Conservation (phyloP, 2,113 vertebrate species). For the Neolamprologus variostigma region DNA sequence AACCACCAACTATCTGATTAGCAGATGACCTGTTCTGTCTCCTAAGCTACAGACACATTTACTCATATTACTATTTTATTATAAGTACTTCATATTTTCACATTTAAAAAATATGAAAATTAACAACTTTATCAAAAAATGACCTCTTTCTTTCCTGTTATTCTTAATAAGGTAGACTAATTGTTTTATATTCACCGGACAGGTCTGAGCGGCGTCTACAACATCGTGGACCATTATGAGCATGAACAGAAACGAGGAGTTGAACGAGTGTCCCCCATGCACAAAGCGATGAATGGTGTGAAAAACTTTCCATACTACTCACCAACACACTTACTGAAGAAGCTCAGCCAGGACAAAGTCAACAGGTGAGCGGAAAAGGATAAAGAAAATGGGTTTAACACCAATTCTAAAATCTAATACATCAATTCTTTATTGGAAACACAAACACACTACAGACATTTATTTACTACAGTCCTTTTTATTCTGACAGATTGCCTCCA, state of each 20-base stretch:
- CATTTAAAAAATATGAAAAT: not conserved
- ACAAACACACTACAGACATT: not conserved
- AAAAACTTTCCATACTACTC: conserved; percentile 69
- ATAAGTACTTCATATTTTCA: not conserved
- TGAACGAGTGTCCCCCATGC: conserved; percentile 71
- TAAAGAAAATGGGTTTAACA: not conserved
- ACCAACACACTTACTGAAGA: conserved; percentile 47
- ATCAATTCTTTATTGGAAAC: not conserved
- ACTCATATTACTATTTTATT: not conserved
- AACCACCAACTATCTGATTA: not conserved
- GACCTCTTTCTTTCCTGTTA: not conserved
- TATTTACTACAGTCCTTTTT: not conserved
- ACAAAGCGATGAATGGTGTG: conserved; percentile 69
- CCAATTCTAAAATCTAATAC: not conserved
- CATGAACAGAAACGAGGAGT: conserved; percentile 63
- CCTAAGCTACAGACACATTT: not conserved
- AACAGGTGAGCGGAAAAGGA: conserved; percentile 24
- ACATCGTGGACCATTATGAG: conserved; percentile 70
- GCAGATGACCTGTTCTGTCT: not conserved
- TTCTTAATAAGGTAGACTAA: not conserved
- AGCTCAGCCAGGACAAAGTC: conserved; percentile 53
- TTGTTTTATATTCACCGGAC: not conserved
- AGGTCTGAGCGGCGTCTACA: conserved; percentile 72
- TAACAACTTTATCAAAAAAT: not conserved
- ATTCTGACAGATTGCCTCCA: conserved; percentile 56